These are phyloP conservation scores for Choloepus didactylus DNA, from an alignment of 2,797 vertebrate genomes.

Conservation along the genomic window DNA sequence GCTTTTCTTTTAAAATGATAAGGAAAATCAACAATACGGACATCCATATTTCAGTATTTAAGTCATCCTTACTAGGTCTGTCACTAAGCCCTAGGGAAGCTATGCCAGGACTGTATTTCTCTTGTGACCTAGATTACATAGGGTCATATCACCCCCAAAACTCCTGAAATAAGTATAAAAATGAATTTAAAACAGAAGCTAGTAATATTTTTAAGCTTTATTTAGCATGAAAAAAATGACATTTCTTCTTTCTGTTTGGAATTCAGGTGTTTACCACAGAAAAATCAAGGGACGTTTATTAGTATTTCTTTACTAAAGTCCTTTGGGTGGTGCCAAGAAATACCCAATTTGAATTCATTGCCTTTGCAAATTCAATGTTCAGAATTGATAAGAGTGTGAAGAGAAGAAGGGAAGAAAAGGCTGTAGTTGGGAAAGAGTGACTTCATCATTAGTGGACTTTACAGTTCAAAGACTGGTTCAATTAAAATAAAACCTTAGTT, in stretches of 20 bases:
- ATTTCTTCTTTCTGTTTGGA: neutral
- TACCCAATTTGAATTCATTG: neutral
- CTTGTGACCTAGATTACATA: neutral
- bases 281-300: neutral
- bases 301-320: neutral
- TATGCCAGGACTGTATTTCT: neutral
- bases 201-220: neutral
- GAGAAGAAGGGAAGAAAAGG: neutral
- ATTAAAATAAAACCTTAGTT: neutral
- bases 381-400: neutral
- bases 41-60: neutral
- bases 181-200: neutral
- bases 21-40: neutral
- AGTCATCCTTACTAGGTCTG: neutral
- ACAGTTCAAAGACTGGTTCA: neutral
- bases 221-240: neutral
- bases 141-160: neutral
- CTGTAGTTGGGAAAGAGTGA: neutral
- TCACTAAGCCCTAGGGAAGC: neutral
- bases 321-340: neutral
- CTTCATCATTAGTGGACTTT: neutral
- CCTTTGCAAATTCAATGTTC: neutral
- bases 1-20: neutral
- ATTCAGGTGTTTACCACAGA: neutral
- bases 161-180: neutral